These are phyloP conservation scores for Conistra vaccinii DNA, from an alignment of 2,888 invertebrate genomes.

Conservation along the genomic window DNA sequence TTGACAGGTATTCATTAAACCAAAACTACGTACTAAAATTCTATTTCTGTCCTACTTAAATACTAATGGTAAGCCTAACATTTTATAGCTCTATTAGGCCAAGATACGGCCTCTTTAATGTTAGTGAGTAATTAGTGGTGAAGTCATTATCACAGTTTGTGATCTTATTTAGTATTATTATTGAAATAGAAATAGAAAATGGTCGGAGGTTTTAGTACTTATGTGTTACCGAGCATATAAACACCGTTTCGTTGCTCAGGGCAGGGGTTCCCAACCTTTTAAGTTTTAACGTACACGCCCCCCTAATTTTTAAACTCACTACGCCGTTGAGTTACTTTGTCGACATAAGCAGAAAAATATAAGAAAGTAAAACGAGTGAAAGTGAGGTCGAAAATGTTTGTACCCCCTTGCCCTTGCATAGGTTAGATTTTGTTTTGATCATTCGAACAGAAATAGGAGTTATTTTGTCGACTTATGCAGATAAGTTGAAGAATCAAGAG, in stretches of 20 bases:
- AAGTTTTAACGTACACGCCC: too few relatives aligned
- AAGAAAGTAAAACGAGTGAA: too few relatives aligned
- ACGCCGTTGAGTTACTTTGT: too few relatives aligned
- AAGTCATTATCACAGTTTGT: conserved; percentile 17
- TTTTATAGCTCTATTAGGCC: conserved; percentile 36
- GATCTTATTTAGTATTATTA: conserved; percentile 21
- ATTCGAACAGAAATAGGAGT: too few relatives aligned
- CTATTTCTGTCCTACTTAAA: conserved; percentile 16
- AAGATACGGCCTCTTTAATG: conserved; percentile 24
- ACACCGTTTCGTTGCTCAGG: background rate
- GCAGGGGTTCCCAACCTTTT: too few relatives aligned
- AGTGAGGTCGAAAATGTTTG: too few relatives aligned
- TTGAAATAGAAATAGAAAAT: conserved; percentile 7
- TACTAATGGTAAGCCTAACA: conserved; percentile 19
- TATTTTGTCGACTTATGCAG: too few relatives aligned
- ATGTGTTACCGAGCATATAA: background rate
- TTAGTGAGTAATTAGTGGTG: conserved; percentile 29
- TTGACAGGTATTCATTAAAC: conserved; percentile 4
- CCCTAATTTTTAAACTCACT: too few relatives aligned
- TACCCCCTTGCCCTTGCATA: too few relatives aligned
- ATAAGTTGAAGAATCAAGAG: too few relatives aligned
- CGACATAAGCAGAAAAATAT: too few relatives aligned
- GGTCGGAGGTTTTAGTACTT: background rate
- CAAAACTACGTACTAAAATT: background rate
- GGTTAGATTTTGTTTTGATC: too few relatives aligned